Percentiles rank a stretch among this genome's conserved stretches.
These are phyloP conservation scores for Drosophila funebris DNA, from an alignment of 1,140 invertebrate species.

Conservation along the genomic window DNA sequence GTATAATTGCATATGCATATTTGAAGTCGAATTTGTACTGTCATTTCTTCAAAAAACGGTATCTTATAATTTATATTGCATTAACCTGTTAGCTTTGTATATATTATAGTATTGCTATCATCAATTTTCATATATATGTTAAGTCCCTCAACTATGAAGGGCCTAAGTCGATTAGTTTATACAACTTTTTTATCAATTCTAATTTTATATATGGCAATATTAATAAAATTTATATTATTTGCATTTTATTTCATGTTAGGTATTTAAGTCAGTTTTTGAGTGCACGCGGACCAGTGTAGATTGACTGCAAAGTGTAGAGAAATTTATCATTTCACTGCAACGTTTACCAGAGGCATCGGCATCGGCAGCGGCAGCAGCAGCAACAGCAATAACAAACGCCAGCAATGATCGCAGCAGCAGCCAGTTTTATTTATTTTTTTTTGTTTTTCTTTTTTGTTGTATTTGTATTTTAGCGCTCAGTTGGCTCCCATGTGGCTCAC, in stretches of 20 bases:
- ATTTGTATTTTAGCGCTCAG: slow-evolving; percentile 35
- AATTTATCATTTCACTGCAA: slow-evolving; percentile 79
- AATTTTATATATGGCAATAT: too few species aligned
- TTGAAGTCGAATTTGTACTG: too few species aligned
- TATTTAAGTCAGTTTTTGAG: background rate
- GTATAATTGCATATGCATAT: background rate
- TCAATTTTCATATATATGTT: too few species aligned
- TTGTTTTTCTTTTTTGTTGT: background rate
- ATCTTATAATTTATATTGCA: too few species aligned
- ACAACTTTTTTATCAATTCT: too few species aligned
- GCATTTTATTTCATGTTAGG: background rate
- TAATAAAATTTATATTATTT: too few species aligned
- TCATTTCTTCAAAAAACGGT: too few species aligned
- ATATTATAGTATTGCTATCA: too few species aligned
- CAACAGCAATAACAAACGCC: slow-evolving; percentile 33
- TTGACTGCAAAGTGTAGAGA: slow-evolving; percentile 75
- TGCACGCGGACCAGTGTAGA: slow-evolving; percentile 40
- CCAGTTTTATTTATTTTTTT: slow-evolving; percentile 29
- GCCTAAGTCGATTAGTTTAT: too few species aligned
- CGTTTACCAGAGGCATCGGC: slow-evolving; percentile 19
- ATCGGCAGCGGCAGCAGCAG: slow-evolving; percentile 11
- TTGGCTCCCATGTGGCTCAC: slow-evolving; percentile 36
- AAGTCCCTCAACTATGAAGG: too few species aligned
- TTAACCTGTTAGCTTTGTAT: too few species aligned
- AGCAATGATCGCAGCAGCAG: slow-evolving; percentile 46